These are phyloP conservation scores for Sinohyriopsis cumingii DNA, from an alignment of 2,888 invertebrate genomes.

Conservation along the genomic window DNA sequence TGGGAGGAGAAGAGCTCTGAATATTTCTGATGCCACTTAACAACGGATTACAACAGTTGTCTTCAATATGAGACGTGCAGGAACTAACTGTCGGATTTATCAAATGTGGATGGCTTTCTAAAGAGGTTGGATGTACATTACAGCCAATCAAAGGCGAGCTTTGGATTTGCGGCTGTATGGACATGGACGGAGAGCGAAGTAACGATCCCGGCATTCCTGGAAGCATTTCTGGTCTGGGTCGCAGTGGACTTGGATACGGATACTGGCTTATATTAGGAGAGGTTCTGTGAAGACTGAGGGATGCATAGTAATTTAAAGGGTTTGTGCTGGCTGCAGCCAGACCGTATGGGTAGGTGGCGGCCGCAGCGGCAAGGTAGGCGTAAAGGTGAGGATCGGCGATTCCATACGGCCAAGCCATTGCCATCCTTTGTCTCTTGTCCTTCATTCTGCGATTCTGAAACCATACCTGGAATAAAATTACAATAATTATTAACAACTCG, in stretches of 20 bases:
- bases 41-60: slow-evolving; percentile 25
- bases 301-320: slow-evolving; percentile 57
- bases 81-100: slow-evolving; percentile 37
- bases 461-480: slow-evolving; percentile 77
- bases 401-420: slow-evolving; percentile 92
- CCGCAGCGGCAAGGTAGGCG: slow-evolving; percentile 88
- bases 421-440: slow-evolving; percentile 95
- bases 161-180: slow-evolving; percentile 22
- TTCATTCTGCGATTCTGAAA: slow-evolving; percentile 98
- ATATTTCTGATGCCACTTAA: slow-evolving; percentile 29
- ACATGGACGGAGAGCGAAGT: slow-evolving; percentile 30
- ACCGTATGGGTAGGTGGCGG: slow-evolving; percentile 72
- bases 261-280: slow-evolving; percentile 34
- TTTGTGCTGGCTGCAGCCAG: slow-evolving; percentile 42
- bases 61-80: slow-evolving; percentile 30
- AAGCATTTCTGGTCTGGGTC: slow-evolving; percentile 46
- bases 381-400: slow-evolving; percentile 88
- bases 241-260: slow-evolving; percentile 41
- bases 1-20: slow-evolving; percentile 20
- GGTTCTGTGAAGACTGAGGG: slow-evolving; percentile 46
- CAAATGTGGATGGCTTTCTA: slow-evolving; percentile 23
- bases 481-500: too few relatives aligned
- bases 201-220: slow-evolving; percentile 46
- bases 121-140: slow-evolving; percentile 13
- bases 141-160: slow-evolving; percentile 20